These are phyloP conservation scores for Polydrusus pterygomalis DNA, from an alignment of 2,888 invertebrate species.

Conservation along the genomic window DNA sequence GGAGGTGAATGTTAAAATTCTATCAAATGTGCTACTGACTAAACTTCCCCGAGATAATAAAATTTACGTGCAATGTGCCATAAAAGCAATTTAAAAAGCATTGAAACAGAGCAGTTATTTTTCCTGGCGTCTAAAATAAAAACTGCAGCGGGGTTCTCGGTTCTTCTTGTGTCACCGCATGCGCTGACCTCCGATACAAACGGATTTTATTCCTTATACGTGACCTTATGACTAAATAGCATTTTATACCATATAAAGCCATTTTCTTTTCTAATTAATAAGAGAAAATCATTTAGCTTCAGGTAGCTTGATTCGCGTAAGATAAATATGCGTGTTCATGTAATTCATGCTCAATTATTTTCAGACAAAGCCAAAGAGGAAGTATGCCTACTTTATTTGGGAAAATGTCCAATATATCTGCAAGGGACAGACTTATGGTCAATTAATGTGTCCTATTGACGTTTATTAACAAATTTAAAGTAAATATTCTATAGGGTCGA, in stretches of 20 bases:
- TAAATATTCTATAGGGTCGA: constrained; percentile 26
- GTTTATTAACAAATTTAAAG: constrained; percentile 41
- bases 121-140: no score
- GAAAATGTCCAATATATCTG: constrained; percentile 49
- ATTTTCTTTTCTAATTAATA: constrained; percentile 62
- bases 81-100: no score
- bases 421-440: constrained; percentile 36
- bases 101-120: no score
- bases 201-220: constrained; percentile 27
- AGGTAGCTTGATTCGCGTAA: constrained; percentile 59
- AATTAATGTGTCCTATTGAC: constrained; percentile 46
- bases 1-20: no score
- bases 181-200: not conserved
- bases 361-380: constrained; percentile 57
- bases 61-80: no score
- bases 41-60: no score
- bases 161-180: no score
- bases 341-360: constrained; percentile 55
- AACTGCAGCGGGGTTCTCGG: no score
- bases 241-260: constrained; percentile 56
- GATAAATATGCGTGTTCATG: constrained; percentile 58
- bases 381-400: constrained; percentile 53
- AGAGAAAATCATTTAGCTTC: constrained; percentile 59
- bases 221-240: constrained; percentile 38
- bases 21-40: no score